A percentile compares a stretch with the other conserved stretches of the same genome.
phyloP scores from a whole-genome alignment of 23 tunicate species.

The Diplosoma virens region DNA sequence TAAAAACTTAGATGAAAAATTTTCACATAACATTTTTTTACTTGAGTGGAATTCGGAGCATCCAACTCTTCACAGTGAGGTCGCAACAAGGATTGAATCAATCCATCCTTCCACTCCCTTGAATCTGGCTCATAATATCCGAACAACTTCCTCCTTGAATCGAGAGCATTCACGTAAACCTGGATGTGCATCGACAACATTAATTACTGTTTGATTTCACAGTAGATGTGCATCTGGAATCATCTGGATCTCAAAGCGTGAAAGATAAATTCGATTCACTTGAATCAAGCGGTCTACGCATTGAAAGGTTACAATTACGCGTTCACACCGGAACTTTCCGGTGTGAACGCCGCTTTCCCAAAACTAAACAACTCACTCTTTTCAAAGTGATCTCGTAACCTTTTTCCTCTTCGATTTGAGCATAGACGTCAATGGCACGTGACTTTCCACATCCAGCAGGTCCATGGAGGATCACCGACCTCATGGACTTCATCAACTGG shows the following conservation, averaged over 20 bases:
- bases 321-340: no score
- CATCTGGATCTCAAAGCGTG: no score
- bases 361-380: no score
- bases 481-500: slow-evolving; percentile 60
- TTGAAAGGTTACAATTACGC: no score
- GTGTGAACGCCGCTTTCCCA: no score
- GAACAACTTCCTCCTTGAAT: slow-evolving; percentile 61
- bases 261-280: no score
- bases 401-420: slow-evolving; percentile 53
- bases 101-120: slow-evolving; percentile 84
- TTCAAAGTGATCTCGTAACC: slow-evolving; percentile 47
- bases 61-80: slow-evolving; percentile 68
- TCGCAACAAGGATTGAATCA: slow-evolving; percentile 62
- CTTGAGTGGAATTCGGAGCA: slow-evolving; percentile 35
- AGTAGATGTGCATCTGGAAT: no score
- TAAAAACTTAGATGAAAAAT: no score
- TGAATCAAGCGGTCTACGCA: no score
- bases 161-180: slow-evolving; percentile 82
- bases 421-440: slow-evolving; percentile 47
- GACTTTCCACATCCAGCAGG: slow-evolving; percentile 82
- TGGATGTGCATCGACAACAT: no score
- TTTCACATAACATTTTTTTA: no score
- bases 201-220: no score
- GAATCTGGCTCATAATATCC: slow-evolving; percentile 76
- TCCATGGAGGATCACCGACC: slow-evolving; percentile 59